Conservation (phyloP, 2,888 invertebrate species). For the Siphonodentalium dalli region DNA sequence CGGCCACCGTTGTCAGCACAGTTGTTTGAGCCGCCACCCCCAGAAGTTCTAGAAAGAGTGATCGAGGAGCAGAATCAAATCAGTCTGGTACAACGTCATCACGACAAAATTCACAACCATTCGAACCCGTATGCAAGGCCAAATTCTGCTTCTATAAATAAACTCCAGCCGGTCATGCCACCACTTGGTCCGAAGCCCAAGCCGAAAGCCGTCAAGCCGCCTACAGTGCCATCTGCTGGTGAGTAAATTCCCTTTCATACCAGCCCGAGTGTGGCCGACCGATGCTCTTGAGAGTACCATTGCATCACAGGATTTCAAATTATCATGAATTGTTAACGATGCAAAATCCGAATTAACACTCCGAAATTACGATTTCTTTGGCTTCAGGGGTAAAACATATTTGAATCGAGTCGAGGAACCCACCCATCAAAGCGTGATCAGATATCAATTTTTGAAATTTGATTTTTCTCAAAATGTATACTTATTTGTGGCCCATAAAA, state of each 20-base stretch:
- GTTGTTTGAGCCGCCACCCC: slow-evolving; percentile 82
- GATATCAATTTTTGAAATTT: too few species aligned
- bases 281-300: background rate
- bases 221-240: slow-evolving; percentile 47
- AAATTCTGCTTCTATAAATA: slow-evolving; percentile 50
- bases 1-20: slow-evolving; percentile 86
- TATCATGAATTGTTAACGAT: too few species aligned
- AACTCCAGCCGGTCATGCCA: slow-evolving; percentile 57
- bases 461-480: too few species aligned
- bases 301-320: too few species aligned
- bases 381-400: too few species aligned
- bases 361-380: too few species aligned
- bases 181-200: slow-evolving; percentile 57
- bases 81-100: slow-evolving; percentile 31
- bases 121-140: slow-evolving; percentile 41
- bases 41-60: slow-evolving; percentile 29
- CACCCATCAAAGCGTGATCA: too few species aligned
- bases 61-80: slow-evolving; percentile 23
- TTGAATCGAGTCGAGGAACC: too few species aligned
- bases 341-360: too few species aligned
- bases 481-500: too few species aligned
- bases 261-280: background rate
- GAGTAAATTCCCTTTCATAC: background rate
- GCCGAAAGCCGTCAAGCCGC: slow-evolving; percentile 51
- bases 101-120: slow-evolving; percentile 34